These are phyloP conservation scores for Trachelus stipa DNA, from an alignment of 2,888 invertebrate species.

Conservation along the genomic window DNA sequence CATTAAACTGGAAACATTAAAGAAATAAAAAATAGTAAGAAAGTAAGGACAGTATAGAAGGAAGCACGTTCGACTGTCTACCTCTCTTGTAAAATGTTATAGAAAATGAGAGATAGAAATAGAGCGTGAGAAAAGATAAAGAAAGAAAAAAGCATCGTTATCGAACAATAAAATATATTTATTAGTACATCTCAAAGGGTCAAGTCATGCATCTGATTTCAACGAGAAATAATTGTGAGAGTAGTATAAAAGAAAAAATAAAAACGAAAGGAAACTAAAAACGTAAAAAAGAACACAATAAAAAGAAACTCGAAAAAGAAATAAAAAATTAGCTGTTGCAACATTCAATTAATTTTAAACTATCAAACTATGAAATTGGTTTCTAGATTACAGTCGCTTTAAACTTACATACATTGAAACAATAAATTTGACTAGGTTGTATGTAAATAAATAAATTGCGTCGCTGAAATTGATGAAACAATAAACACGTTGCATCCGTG, in stretches of 20 bases:
- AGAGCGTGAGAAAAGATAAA: constrained; percentile 4
- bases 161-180: not conserved
- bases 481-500: not conserved
- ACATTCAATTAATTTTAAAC: not conserved
- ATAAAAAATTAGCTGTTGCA: not conserved
- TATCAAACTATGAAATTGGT: not conserved
- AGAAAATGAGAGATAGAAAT: not conserved
- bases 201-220: not conserved
- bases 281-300: not conserved
- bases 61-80: not conserved
- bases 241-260: not conserved
- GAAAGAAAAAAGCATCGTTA: constrained; percentile 4
- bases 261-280: not conserved
- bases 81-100: not conserved
- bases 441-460: not conserved
- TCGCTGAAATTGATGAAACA: not conserved
- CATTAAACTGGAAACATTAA: not conserved
- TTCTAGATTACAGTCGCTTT: not conserved
- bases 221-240: not conserved
- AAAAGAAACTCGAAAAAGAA: not conserved
- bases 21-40: constrained; percentile 10
- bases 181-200: not conserved
- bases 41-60: not conserved
- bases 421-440: not conserved
- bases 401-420: not conserved